Conservation (phyloP, 2,797 vertebrate species). For the Pseudopleuronectes americanus region DNA sequence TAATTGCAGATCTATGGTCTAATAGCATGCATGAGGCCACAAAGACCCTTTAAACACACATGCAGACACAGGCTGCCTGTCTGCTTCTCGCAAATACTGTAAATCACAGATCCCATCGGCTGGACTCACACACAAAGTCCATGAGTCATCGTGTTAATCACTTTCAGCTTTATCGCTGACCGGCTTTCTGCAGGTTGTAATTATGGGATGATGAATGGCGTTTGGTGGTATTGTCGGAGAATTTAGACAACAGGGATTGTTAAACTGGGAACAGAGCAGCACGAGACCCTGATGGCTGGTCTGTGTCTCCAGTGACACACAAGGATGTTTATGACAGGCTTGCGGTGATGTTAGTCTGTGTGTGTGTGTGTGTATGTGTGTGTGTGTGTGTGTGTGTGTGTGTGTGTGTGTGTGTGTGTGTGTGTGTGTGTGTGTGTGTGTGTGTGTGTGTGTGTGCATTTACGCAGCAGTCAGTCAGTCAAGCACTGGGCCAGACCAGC, state of each 20-base stretch:
- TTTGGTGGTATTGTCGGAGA: slow-evolving; percentile 28
- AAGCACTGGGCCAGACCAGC: slow-evolving; percentile 15
- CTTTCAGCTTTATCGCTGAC: slow-evolving; percentile 43
- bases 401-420: slow-evolving; percentile 9
- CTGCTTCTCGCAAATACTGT: slow-evolving; percentile 17
- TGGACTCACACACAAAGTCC: slow-evolving; percentile 9
- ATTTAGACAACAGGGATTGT: slow-evolving; percentile 49
- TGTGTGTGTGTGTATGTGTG: slow-evolving; percentile 19
- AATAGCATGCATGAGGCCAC: neutral
- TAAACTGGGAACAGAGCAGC: slow-evolving; percentile 32
- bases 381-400: slow-evolving; percentile 19
- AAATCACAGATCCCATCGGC: slow-evolving; percentile 34
- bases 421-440: slow-evolving; percentile 10
- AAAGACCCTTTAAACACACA: slow-evolving; percentile 9
- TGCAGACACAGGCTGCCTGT: neutral
- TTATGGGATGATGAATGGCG: slow-evolving; percentile 49
- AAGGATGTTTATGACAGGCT: slow-evolving; percentile 50
- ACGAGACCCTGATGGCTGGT: slow-evolving; percentile 32
- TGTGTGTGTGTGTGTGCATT: slow-evolving; percentile 13
- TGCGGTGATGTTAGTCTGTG: slow-evolving; percentile 27
- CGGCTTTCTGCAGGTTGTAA: slow-evolving; percentile 48
- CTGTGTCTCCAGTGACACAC: slow-evolving; percentile 39
- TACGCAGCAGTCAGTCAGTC: slow-evolving; percentile 58
- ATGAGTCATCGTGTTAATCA: slow-evolving; percentile 54
- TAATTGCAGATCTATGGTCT: neutral